A percentile compares a stretch with the other conserved stretches of the same genome.
phyloP scores from a whole-genome alignment of 2,888 invertebrate genomes.

The Drosophila yooni region DNA sequence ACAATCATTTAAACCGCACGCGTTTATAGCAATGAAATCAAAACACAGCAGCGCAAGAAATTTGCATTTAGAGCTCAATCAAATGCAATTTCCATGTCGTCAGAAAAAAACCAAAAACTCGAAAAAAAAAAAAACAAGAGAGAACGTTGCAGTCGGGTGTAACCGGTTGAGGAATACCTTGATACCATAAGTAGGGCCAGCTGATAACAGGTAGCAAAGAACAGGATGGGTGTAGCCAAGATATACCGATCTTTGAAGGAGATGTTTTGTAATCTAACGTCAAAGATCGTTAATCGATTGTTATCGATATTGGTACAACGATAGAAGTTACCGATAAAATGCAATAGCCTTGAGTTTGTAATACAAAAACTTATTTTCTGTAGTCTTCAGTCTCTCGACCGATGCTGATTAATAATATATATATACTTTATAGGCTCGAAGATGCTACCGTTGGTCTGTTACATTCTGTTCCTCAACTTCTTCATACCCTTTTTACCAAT shows the following conservation, averaged over 20 bases:
- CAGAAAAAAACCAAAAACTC: slow-evolving; percentile 22
- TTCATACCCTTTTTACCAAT: not conserved
- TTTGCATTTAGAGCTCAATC: slow-evolving; percentile 80
- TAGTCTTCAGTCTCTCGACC: not conserved
- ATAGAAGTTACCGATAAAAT: too few species aligned
- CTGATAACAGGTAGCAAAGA: not conserved
- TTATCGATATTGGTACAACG: too few species aligned
- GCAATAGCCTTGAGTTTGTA: not conserved
- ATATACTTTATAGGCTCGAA: not conserved
- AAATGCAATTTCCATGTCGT: slow-evolving; percentile 71
- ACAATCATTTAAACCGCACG: slow-evolving; percentile 54
- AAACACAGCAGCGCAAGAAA: slow-evolving; percentile 58
- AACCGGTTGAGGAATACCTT: not conserved
- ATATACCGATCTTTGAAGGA: not conserved
- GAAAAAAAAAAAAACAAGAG: slow-evolving; percentile 15
- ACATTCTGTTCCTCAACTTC: not conserved
- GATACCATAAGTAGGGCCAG: not conserved
- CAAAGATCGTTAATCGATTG: too few species aligned
- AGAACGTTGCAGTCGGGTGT: not conserved
- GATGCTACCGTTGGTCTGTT: not conserved
- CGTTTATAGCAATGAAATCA: slow-evolving; percentile 75
- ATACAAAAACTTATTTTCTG: not conserved
- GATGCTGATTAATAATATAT: not conserved
- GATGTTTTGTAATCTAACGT: too few species aligned
- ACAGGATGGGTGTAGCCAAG: not conserved